phyloP scores from a whole-genome alignment of 2,797 vertebrate species.

The Bradypodion ventrale region DNA sequence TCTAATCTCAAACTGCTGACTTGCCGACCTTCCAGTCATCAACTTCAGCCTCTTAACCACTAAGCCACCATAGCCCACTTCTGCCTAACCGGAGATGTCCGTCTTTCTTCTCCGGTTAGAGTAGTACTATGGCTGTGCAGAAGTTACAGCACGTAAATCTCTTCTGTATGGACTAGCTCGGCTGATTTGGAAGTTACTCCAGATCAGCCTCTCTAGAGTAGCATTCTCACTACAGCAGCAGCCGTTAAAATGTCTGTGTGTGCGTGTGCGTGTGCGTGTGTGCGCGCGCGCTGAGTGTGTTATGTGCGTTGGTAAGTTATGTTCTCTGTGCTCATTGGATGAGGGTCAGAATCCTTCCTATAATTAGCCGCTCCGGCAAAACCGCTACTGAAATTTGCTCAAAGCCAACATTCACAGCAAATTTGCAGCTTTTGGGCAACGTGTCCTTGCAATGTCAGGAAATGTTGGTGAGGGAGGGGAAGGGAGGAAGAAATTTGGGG shows the following conservation, averaged over 20 bases:
- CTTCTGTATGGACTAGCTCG: too few species aligned
- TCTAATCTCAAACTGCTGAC: too few species aligned
- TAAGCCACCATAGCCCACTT: too few species aligned
- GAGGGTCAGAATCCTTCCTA: background rate
- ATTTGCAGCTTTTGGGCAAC: background rate
- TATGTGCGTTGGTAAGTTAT: background rate
- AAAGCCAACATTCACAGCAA: background rate
- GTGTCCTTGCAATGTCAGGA: too few species aligned
- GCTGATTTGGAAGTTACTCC: background rate
- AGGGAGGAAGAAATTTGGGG: background rate
- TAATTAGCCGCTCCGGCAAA: too few species aligned
- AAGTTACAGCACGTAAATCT: background rate
- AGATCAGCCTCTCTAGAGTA: background rate
- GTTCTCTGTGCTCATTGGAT: background rate
- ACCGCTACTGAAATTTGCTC: background rate
- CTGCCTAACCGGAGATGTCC: background rate
- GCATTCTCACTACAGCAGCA: background rate
- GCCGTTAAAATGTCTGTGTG: too few species aligned
- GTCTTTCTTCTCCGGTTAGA: too few species aligned
- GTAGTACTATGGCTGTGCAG: background rate
- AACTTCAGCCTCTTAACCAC: too few species aligned
- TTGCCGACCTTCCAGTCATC: too few species aligned
- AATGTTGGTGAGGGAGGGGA: background rate
- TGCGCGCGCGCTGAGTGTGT: background rate
- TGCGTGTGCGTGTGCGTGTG: background rate